A percentile compares a stretch with the other conserved stretches of the same genome.
Evolutionary conservation across 2,888 invertebrate species (phyloP).

Genomic region (Callyntrura sp.): DNA sequence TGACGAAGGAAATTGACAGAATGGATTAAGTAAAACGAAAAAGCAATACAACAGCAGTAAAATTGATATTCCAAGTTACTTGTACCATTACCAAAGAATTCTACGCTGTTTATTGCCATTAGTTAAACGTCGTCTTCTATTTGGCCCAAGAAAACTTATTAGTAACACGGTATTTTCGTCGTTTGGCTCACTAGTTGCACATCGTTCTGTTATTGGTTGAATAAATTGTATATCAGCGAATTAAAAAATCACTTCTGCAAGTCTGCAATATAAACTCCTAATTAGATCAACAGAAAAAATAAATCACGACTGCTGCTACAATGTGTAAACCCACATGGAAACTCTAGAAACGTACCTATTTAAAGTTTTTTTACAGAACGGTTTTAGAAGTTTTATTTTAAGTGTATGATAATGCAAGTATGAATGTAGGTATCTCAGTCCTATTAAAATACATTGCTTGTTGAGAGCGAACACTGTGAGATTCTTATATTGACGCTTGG

Average conservation of each 20-base stretch:
- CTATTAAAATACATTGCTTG: conserved; percentile 76
- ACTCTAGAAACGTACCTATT: background rate
- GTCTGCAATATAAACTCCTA: background rate
- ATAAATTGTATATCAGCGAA: background rate
- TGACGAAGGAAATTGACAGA: background rate
- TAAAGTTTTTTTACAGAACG: conserved; percentile 2
- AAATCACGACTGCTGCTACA: conserved; percentile 19
- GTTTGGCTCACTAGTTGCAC: background rate
- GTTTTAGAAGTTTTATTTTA: conserved; percentile 39
- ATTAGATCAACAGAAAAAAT: conserved; percentile 32
- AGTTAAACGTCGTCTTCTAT: too few relatives aligned
- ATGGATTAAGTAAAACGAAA: background rate
- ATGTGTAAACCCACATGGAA: background rate
- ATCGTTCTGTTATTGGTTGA: background rate
- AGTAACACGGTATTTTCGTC: too few relatives aligned
- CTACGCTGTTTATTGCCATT: too few relatives aligned
- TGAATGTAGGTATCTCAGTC: conserved; percentile 64
- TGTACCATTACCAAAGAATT: background rate
- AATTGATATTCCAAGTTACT: background rate
- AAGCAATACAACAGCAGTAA: background rate
- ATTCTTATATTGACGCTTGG: conserved; percentile 71
- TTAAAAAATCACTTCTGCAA: background rate
- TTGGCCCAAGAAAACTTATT: too few relatives aligned
- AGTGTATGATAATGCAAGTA: conserved; percentile 12
- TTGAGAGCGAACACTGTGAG: conserved; percentile 76